Conservation (phyloP, 2,888 invertebrate species). For the Agrotis puta region DNA sequence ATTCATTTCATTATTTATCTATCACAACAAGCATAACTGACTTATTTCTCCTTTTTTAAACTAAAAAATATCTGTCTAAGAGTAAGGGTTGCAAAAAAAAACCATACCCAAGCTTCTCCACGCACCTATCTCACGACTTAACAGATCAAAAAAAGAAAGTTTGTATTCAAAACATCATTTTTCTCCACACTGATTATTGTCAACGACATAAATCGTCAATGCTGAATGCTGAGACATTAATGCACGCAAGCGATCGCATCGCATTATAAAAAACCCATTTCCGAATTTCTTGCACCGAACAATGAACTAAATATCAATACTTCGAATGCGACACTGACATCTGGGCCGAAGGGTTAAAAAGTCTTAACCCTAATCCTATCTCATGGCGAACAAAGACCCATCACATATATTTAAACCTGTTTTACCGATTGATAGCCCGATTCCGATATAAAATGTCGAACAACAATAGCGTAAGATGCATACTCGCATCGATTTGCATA, state of each 20-base stretch:
- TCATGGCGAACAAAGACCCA: conserved; percentile 78
- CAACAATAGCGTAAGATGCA: conserved; percentile 81
- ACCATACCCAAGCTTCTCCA: neutral
- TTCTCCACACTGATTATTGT: conserved; percentile 67
- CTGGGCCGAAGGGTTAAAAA: conserved; percentile 79
- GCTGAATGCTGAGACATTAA: conserved; percentile 74
- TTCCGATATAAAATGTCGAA: conserved; percentile 85
- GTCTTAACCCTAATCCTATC: conserved; percentile 88
- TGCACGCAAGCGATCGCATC: conserved; percentile 73
- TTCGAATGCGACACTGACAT: conserved; percentile 84
- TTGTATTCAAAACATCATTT: conserved; percentile 68
- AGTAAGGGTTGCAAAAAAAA: neutral
- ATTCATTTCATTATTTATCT: neutral
- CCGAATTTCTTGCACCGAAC: conserved; percentile 78
- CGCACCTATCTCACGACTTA: conserved; percentile 53
- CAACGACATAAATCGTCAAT: conserved; percentile 69
- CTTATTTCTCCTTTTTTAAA: neutral
- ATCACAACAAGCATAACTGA: too few species aligned
- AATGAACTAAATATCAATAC: conserved; percentile 83
- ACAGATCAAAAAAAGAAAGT: conserved; percentile 62
- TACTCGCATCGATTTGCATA: conserved; percentile 85
- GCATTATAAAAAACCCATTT: conserved; percentile 86
- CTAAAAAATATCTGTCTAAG: neutral
- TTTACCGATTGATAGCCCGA: conserved; percentile 87
- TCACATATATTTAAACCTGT: conserved; percentile 88